Conservation (phyloP, 2,113 vertebrate species). For the Puntigrus tetrazona region DNA sequence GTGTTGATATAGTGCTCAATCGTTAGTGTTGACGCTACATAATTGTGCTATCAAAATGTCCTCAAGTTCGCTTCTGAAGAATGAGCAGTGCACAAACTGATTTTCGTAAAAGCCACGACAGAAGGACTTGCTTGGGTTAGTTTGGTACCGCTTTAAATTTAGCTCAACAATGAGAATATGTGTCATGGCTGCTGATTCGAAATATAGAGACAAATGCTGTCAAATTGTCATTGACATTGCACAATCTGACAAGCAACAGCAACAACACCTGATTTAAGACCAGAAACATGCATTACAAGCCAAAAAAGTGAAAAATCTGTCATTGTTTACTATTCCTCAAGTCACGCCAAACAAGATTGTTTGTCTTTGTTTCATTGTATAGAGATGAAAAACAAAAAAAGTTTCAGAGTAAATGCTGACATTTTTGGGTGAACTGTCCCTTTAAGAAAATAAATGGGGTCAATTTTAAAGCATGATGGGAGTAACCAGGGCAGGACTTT, state of each 20-base stretch:
- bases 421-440: background rate
- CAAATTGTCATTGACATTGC: background rate
- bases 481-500: background rate
- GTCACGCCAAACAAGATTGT: background rate
- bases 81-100: background rate
- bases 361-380: background rate
- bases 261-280: background rate
- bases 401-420: background rate
- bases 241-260: background rate
- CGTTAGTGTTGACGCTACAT: background rate
- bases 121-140: background rate
- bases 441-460: background rate
- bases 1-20: background rate
- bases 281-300: background rate
- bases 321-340: background rate
- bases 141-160: background rate
- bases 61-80: background rate
- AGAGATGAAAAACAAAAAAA: background rate
- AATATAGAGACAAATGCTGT: background rate
- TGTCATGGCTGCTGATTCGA: background rate
- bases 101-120: background rate
- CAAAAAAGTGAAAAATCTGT: background rate
- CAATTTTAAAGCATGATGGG: background rate
- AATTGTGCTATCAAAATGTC: background rate
- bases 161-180: background rate